phyloP scores from a whole-genome alignment of 2,797 vertebrate genomes.

The Phrynocephalus forsythii region DNA sequence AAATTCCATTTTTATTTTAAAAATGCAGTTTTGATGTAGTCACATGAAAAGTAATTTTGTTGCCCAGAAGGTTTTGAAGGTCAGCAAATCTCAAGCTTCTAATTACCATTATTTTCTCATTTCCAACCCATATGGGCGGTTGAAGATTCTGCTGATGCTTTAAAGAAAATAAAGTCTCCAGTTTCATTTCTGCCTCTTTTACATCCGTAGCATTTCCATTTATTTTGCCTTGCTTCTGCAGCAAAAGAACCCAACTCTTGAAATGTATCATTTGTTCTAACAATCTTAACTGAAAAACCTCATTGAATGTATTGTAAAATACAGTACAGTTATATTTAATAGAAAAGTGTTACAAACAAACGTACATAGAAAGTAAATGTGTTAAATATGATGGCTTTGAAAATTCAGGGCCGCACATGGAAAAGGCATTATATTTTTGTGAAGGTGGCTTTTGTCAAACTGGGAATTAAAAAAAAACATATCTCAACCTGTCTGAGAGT shows the following conservation, averaged over 20 bases:
- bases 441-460: background rate
- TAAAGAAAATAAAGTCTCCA: conserved; percentile 27
- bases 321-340: background rate
- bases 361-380: background rate
- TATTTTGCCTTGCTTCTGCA: background rate
- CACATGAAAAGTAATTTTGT: conserved; percentile 61
- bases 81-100: conserved; percentile 67
- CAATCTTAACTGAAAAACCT: background rate
- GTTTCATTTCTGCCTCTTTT: background rate
- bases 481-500: background rate
- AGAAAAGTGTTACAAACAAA: background rate
- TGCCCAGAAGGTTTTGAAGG: conserved; percentile 62
- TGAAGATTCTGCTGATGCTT: conserved; percentile 53
- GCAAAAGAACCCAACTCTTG: background rate
- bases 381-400: background rate
- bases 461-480: background rate
- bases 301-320: background rate
- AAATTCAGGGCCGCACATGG: background rate
- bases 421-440: background rate
- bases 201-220: background rate
- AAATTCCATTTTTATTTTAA: conserved; percentile 55
- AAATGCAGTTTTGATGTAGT: conserved; percentile 64
- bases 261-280: background rate
- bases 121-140: conserved; percentile 5
- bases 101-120: conserved; percentile 64